A percentile compares a stretch with the other conserved stretches of the same genome.
Evolutionary conservation across 2,113 vertebrate species (phyloP).

Genomic region (Terrapene triunguis): DNA sequence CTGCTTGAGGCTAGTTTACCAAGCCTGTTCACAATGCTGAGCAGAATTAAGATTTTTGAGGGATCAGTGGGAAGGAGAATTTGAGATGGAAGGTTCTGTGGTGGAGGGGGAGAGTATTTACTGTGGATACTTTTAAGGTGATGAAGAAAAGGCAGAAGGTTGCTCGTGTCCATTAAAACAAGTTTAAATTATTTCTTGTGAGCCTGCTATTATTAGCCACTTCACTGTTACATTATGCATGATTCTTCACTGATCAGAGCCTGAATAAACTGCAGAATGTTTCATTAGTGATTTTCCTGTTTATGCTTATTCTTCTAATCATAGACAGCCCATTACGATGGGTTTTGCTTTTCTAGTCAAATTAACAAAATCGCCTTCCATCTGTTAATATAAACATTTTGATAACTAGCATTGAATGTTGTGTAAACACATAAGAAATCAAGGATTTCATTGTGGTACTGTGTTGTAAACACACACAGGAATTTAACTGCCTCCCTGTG

Average conservation of each 20-base stretch:
- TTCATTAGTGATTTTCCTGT: neutral
- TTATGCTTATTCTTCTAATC: neutral
- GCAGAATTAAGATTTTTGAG: fast-evolving
- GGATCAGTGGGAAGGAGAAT: fast-evolving
- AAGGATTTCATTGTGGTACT: fast-evolving
- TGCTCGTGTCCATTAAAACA: fast-evolving
- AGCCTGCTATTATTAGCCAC: neutral
- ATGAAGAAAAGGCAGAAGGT: neutral
- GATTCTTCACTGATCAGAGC: neutral
- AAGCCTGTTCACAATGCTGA: neutral
- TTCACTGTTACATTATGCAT: neutral
- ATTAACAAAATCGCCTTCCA: fast-evolving
- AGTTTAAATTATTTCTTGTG: neutral
- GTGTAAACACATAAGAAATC: fast-evolving
- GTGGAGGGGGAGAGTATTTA: fast-evolving
- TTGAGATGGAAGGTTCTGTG: fast-evolving
- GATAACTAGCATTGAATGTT: fast-evolving
- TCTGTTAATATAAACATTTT: neutral
- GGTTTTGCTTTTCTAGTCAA: neutral
- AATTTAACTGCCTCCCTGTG: fast-evolving
- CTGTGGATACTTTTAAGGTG: neutral
- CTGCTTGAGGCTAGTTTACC: fast-evolving
- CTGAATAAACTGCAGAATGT: neutral
- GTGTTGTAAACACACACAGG: fast-evolving
- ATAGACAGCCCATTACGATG: neutral